Conservation (phyloP, 2,888 invertebrate genomes). For the Furcula furcula region DNA sequence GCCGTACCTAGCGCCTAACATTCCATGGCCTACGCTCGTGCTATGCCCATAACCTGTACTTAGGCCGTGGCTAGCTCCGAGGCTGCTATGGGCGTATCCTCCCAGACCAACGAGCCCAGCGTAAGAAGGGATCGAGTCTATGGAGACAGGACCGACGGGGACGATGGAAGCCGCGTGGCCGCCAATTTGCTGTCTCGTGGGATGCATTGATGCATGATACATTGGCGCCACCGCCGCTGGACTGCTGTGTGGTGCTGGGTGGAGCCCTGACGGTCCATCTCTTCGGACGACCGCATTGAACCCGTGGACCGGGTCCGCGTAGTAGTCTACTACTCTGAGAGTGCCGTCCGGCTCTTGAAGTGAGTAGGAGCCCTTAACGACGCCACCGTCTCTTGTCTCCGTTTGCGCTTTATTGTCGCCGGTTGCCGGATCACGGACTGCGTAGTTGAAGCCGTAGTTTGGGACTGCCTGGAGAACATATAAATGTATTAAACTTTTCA, state of each 20-base stretch:
- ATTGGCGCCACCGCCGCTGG: conserved; percentile 16
- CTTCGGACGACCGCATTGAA: conserved; percentile 75
- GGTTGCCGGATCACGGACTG: conserved; percentile 70
- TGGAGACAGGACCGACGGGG: conserved; percentile 13
- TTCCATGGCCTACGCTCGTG: conserved; percentile 4
- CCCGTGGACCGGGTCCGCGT: conserved; percentile 61
- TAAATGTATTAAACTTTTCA: no score
- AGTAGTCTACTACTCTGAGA: conserved; percentile 66
- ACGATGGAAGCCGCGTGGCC: conserved; percentile 29
- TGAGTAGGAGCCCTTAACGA: conserved; percentile 72
- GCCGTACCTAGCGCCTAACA: no score
- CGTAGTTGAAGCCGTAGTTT: conserved; percentile 73
- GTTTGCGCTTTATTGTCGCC: conserved; percentile 73
- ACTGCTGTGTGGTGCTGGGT: conserved; percentile 24
- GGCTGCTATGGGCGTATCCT: conserved; percentile 15
- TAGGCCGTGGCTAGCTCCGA: conserved; percentile 7
- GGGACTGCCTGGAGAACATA: conserved; percentile 53
- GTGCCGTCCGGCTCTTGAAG: conserved; percentile 73
- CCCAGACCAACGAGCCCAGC: conserved; percentile 15
- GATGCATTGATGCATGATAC: conserved; percentile 7
- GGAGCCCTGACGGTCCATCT: conserved; percentile 54
- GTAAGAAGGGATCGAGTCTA: conserved; percentile 13
- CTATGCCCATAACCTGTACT: conserved; percentile 17
- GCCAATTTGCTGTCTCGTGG: conserved; percentile 8
- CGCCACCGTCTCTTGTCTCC: conserved; percentile 67